phyloP scores from a whole-genome alignment of 2,888 invertebrate species.

The Opisthograptis luteolata region DNA sequence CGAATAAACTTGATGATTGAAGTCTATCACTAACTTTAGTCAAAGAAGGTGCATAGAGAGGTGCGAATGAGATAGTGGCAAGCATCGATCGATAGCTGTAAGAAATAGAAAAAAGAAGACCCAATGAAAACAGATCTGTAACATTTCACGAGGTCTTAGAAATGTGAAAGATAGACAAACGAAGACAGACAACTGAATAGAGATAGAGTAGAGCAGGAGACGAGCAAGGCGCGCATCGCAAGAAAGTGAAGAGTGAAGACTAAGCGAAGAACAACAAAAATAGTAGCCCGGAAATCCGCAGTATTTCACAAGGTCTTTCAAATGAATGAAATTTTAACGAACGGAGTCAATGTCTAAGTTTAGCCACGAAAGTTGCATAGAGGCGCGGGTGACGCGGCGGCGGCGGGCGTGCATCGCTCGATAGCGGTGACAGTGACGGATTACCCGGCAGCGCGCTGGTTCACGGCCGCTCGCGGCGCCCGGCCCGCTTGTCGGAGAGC shows the following conservation, averaged over 20 bases:
- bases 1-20: no score
- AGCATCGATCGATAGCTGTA: no score
- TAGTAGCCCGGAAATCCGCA: slow-evolving; percentile 19
- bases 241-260: slow-evolving; percentile 2
- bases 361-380: slow-evolving; percentile 37
- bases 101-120: no score
- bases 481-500: slow-evolving; percentile 37
- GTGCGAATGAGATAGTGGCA: no score
- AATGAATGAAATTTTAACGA: slow-evolving; percentile 17
- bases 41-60: no score
- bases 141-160: no score
- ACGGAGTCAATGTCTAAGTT: slow-evolving; percentile 33
- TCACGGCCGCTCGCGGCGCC: slow-evolving; percentile 66
- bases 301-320: slow-evolving; percentile 7
- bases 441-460: slow-evolving; percentile 75
- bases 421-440: slow-evolving; percentile 77
- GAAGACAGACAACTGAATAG: no score
- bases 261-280: not conserved
- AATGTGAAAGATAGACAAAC: no score
- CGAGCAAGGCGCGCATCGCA: no score
- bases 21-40: no score
- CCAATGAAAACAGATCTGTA: no score
- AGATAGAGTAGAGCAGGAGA: no score
- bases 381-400: slow-evolving; percentile 17
- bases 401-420: slow-evolving; percentile 70